These are phyloP conservation scores for Neostethus bicornis DNA, from an alignment of 2,797 vertebrate species.

Conservation along the genomic window DNA sequence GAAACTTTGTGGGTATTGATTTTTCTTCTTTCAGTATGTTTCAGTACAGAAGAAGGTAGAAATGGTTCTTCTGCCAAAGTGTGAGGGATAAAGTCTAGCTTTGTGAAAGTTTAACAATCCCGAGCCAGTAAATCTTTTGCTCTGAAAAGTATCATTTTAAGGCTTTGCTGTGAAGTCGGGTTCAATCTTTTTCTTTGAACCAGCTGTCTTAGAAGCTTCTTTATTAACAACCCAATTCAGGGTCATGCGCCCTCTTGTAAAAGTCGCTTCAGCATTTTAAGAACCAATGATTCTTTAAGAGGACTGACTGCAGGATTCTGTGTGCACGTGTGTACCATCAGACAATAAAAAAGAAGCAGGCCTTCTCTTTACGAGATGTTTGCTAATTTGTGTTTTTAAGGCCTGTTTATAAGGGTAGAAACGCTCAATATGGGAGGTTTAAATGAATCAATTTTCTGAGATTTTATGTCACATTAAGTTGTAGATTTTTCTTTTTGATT, in stretches of 20 bases:
- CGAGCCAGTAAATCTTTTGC: constrained; percentile 49
- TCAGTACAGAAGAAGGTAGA: constrained; percentile 27
- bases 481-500: constrained; percentile 74
- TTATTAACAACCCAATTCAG: constrained; percentile 35
- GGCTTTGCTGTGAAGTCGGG: constrained; percentile 56
- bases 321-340: constrained; percentile 13
- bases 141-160: constrained; percentile 52
- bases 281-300: constrained; percentile 17
- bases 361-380: constrained; percentile 71
- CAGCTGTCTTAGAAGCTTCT: constrained; percentile 37
- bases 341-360: constrained; percentile 36
- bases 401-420: constrained; percentile 37
- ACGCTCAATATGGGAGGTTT: constrained; percentile 46
- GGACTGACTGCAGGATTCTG: neutral
- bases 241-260: constrained; percentile 17
- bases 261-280: constrained; percentile 44
- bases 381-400: constrained; percentile 69
- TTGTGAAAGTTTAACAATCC: constrained; percentile 60
- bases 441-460: constrained; percentile 71
- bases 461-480: constrained; percentile 69
- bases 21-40: constrained; percentile 40
- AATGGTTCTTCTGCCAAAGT: constrained; percentile 42
- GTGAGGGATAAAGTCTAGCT: constrained; percentile 59
- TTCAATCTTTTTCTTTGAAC: constrained; percentile 40
- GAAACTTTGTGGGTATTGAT: constrained; percentile 58